These are phyloP conservation scores for Zeugodacus cucurbitae DNA, from an alignment of 1,140 invertebrate genomes.

Conservation along the genomic window DNA sequence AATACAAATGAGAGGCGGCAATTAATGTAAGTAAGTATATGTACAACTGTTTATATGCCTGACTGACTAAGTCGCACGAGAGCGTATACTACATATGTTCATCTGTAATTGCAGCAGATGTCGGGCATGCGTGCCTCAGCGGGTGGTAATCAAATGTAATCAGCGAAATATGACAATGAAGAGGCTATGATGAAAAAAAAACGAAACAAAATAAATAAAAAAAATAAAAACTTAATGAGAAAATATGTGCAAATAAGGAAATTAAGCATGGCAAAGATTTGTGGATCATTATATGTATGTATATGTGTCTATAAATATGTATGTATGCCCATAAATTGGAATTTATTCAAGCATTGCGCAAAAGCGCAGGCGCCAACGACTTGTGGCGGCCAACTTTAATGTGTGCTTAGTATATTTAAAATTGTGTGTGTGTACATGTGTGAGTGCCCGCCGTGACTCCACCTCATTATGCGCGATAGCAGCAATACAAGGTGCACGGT, in stretches of 20 bases:
- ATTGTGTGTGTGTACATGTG: background rate
- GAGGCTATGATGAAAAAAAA: background rate
- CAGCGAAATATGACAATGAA: background rate
- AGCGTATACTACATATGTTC: background rate
- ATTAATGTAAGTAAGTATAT: background rate
- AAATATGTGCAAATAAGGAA: background rate
- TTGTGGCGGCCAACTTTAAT: background rate
- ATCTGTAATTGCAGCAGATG: background rate
- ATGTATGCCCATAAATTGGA: background rate
- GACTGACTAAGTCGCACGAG: background rate
- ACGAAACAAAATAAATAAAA: background rate
- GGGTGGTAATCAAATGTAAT: constrained; percentile 34
- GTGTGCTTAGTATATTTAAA: background rate
- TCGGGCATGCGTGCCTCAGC: constrained; percentile 35
- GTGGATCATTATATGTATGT: background rate
- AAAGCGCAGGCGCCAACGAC: background rate
- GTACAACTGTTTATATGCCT: background rate
- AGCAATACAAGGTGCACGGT: background rate
- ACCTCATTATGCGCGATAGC: constrained; percentile 4
- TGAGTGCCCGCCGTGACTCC: background rate
- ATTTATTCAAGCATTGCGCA: background rate
- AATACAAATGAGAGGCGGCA: background rate
- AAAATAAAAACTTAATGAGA: background rate
- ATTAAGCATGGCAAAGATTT: background rate
- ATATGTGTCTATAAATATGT: background rate